phyloP scores from a whole-genome alignment of 2,113 vertebrate genomes.

The Delphinapterus leucas region DNA sequence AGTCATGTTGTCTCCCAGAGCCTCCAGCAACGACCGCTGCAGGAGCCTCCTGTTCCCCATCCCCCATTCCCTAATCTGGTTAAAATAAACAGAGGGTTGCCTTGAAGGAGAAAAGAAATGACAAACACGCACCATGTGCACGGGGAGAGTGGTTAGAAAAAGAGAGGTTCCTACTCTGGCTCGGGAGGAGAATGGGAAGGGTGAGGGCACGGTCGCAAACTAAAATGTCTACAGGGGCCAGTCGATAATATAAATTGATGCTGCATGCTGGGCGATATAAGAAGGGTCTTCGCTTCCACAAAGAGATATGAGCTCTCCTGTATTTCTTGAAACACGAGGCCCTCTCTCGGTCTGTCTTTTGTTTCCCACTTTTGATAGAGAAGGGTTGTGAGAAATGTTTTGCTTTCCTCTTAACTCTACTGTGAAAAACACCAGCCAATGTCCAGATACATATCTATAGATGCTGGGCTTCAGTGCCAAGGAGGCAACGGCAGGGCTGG shows the following conservation, averaged over 20 bases:
- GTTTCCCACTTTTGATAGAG: conserved; percentile 69
- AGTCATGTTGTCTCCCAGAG: conserved; percentile 9
- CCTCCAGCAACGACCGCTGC: background rate
- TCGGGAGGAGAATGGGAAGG: background rate
- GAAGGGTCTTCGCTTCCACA: conserved; percentile 54
- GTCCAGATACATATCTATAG: background rate
- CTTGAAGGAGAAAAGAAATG: conserved; percentile 52
- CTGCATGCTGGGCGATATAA: background rate
- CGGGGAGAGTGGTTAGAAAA: background rate
- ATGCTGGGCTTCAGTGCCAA: background rate
- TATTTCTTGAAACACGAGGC: conserved; percentile 73
- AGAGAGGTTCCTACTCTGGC: background rate
- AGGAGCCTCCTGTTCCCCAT: conserved; percentile 53
- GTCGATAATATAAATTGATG: background rate
- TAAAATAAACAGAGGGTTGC: conserved; percentile 64
- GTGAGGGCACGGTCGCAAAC: background rate
- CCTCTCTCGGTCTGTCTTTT: conserved; percentile 76
- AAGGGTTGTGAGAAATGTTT: conserved; percentile 61
- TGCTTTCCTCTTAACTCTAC: conserved; percentile 31
- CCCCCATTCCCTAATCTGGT: conserved; percentile 61
- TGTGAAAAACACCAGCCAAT: background rate
- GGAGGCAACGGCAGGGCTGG: background rate
- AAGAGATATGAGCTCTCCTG: conserved; percentile 43
- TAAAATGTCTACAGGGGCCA: background rate
- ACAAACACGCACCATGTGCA: background rate